Evolutionary conservation across 2,113 vertebrate genomes (phyloP), one percentile per base, ranked within the genome.

Genomic region (Xiphophorus hellerii): DNA sequence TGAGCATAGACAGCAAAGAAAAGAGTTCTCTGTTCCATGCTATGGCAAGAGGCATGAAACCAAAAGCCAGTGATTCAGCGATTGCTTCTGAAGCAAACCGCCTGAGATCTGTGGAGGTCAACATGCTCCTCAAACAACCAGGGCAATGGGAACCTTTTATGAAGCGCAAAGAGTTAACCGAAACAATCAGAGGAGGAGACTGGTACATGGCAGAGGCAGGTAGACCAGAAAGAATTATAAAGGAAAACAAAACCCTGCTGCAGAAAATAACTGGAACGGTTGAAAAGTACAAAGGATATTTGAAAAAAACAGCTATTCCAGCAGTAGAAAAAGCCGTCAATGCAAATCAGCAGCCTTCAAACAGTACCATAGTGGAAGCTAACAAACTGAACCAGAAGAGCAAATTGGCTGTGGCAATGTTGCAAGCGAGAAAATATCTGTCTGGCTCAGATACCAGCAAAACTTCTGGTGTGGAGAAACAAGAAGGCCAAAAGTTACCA

Each of bases 271-370:
- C 66, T 73, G 80, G 84, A 76, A 44, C 48, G 62, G 3, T 44
- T 6, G 5, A 30, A 30, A 1, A 4, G 1, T 76, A 79, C 39
- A 82, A 54, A 69, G 0, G 54, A 25, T 29, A 33, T 31, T 6
- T 4, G 54, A 30, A 51, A 54, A 0, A 42, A 31, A 0, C 2
- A 17, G 5, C 0, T 20, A 72, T 68, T 12, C 66, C 37, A 42
- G 48, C 35, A 62, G 11, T 33, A 13, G 74, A 54, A 33, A 2
- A 71, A 1, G 27, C 61, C 8, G 48, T 80, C 22, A 67, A 74
- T 68, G 70, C 44, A 51, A 66, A 83, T 51, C 70, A 83, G 12
- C 70, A 80, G 61, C 84, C 84, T 61, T 44, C 80, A 42, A 37
- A 71, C 44, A 29, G 9, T 3, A 64, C 39, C 14, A 69, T 86